Evolutionary conservation across 1,140 invertebrate genomes (phyloP).

Genomic region (Heliothis subflexa): DNA sequence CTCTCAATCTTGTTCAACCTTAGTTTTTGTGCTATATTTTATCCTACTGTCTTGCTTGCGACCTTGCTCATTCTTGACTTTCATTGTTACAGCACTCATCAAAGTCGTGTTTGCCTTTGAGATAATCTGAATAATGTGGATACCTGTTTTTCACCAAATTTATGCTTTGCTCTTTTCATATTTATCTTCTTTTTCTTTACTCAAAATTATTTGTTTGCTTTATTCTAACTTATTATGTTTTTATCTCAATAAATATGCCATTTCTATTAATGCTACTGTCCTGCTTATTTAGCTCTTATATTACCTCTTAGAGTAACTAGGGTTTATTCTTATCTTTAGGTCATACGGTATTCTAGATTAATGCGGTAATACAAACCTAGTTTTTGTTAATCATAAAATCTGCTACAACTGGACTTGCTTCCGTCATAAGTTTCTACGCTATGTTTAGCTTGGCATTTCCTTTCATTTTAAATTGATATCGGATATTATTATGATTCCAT

Average conservation of each 20-base stretch:
- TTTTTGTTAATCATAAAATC: constrained; percentile 21
- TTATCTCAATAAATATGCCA: background rate
- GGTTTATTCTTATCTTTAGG: background rate
- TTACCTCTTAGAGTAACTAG: background rate
- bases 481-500: constrained; percentile 32
- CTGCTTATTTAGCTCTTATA: background rate
- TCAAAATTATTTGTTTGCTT: background rate
- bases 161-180: background rate
- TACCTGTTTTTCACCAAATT: background rate
- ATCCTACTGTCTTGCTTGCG: constrained; percentile 13
- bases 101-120: background rate
- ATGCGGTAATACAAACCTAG: constrained; percentile 13
- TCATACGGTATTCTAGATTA: constrained; percentile 14
- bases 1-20: constrained; percentile 28
- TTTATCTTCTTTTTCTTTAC: background rate
- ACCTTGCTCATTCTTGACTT: constrained; percentile 10
- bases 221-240: background rate
- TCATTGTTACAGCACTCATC: constrained; percentile 2
- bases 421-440: constrained; percentile 17
- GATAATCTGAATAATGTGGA: constrained; percentile 1
- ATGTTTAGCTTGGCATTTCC: constrained; percentile 19
- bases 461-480: constrained; percentile 16
- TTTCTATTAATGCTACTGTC: background rate
- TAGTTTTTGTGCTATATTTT: constrained; percentile 13
- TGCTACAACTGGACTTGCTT: constrained; percentile 9